Evolutionary conservation across 1,140 invertebrate species (phyloP).

Genomic region (Belonocnema kinseyi): DNA sequence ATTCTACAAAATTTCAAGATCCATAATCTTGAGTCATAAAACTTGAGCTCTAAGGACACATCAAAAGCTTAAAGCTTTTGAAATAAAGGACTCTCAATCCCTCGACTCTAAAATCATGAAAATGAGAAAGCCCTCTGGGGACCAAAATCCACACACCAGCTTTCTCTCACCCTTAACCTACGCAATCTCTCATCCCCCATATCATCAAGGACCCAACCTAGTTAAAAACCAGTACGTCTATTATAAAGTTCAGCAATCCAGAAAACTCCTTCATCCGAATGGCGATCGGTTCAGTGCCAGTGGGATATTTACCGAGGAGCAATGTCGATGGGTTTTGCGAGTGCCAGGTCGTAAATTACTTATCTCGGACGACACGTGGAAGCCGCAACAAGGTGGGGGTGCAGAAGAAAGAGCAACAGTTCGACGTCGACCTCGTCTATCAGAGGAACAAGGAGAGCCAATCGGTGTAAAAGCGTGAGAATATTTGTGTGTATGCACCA

Average conservation of each 20-base stretch:
- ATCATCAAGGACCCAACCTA: too few relatives aligned
- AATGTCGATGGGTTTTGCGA: constrained; percentile 23
- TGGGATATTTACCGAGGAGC: constrained; percentile 29
- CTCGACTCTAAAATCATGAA: too few relatives aligned
- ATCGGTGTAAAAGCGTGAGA: constrained; percentile 34
- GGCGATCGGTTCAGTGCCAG: constrained; percentile 31
- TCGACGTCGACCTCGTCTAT: neutral
- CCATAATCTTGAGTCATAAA: too few relatives aligned
- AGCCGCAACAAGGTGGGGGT: constrained; percentile 46
- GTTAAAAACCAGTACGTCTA: too few relatives aligned
- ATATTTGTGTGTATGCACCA: constrained; percentile 42
- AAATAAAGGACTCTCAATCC: too few relatives aligned
- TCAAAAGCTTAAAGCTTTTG: too few relatives aligned
- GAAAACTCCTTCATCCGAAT: neutral
- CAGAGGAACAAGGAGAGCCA: constrained; percentile 31
- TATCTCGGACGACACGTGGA: constrained; percentile 48
- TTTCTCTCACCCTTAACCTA: too few relatives aligned
- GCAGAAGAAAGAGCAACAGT: constrained; percentile 31
- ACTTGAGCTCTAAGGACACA: too few relatives aligned
- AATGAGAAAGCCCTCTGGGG: too few relatives aligned
- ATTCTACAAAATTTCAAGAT: too few relatives aligned
- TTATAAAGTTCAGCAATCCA: neutral
- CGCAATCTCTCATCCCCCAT: too few relatives aligned
- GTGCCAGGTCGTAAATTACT: constrained; percentile 38
- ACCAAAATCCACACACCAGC: too few relatives aligned